Conservation (phyloP, 2,888 invertebrate species). For the Diabrotica balteata region DNA sequence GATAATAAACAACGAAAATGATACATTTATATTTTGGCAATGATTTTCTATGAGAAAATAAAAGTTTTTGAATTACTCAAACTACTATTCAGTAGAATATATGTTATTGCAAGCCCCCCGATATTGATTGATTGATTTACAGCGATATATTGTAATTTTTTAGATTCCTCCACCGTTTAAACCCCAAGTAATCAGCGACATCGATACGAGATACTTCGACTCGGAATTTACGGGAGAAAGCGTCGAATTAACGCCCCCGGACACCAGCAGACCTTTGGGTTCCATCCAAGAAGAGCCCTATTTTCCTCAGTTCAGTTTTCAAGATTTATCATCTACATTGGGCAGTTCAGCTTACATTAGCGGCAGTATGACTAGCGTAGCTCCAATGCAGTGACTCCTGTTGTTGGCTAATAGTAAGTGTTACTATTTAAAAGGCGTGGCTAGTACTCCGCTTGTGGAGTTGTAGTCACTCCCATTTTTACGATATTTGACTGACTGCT, state of each 20-base stretch:
- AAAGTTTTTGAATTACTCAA: too few relatives aligned
- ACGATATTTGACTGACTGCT: too few relatives aligned
- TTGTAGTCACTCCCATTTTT: too few relatives aligned
- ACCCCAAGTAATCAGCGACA: constrained; percentile 93
- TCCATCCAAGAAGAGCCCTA: constrained; percentile 76
- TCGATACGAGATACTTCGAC: constrained; percentile 97
- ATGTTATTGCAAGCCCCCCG: too few relatives aligned
- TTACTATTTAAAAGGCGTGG: constrained; percentile 1
- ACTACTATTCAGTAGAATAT: too few relatives aligned
- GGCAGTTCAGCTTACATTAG: constrained; percentile 70
- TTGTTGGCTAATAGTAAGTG: not conserved
- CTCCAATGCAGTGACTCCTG: constrained; percentile 58
- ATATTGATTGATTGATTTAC: too few relatives aligned
- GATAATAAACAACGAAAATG: too few relatives aligned
- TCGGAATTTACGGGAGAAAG: constrained; percentile 97
- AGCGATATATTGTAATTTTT: constrained; percentile 23
- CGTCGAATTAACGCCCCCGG: constrained; percentile 95
- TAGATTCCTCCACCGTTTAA: constrained; percentile 93
- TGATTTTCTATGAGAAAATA: too few relatives aligned
- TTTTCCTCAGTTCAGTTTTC: constrained; percentile 86
- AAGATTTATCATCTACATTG: constrained; percentile 71
- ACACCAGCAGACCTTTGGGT: constrained; percentile 67
- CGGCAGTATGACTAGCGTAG: constrained; percentile 67
- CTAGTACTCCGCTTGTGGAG: too few relatives aligned
- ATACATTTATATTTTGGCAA: too few relatives aligned